These are phyloP conservation scores for Heliconius melpomene DNA, from an alignment of 1,140 invertebrate species.

Conservation along the genomic window DNA sequence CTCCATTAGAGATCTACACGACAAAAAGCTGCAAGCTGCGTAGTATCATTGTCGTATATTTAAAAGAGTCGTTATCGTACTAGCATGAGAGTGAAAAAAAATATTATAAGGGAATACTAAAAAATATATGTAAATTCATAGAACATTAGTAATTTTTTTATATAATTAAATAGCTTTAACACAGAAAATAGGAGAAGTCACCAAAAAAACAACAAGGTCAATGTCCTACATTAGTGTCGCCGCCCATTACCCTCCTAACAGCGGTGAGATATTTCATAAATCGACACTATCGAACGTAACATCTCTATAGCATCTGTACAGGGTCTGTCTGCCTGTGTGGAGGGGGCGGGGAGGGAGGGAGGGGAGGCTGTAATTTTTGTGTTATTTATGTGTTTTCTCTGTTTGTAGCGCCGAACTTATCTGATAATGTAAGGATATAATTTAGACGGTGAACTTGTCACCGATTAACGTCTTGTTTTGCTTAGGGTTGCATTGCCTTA, in stretches of 20 bases:
- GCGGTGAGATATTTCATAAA: conserved; percentile 54
- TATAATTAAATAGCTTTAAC: not conserved
- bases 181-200: not conserved
- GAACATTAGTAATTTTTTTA: no score
- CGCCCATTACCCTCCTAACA: conserved; percentile 60
- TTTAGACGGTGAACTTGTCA: conserved; percentile 67
- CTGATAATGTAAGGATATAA: conserved; percentile 60
- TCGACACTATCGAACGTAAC: conserved; percentile 54
- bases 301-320: conserved; percentile 12
- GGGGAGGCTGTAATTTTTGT: conserved; percentile 53
- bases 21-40: no score
- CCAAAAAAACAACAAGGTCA: no score
- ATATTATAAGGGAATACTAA: not conserved
- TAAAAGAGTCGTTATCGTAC: no score
- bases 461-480: conserved; percentile 42
- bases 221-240: conserved; percentile 39
- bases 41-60: no score
- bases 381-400: conserved; percentile 57
- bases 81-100: no score
- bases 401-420: conserved; percentile 61
- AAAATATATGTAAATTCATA: not conserved
- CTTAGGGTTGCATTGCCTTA: conserved; percentile 39
- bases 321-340: no score
- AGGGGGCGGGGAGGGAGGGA: no score
- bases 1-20: no score